Evolutionary conservation across 2,113 vertebrate species (phyloP), one percentile per base, ranked within the genome.

Genomic region (Rhegmatorhina hoffmannsi): DNA sequence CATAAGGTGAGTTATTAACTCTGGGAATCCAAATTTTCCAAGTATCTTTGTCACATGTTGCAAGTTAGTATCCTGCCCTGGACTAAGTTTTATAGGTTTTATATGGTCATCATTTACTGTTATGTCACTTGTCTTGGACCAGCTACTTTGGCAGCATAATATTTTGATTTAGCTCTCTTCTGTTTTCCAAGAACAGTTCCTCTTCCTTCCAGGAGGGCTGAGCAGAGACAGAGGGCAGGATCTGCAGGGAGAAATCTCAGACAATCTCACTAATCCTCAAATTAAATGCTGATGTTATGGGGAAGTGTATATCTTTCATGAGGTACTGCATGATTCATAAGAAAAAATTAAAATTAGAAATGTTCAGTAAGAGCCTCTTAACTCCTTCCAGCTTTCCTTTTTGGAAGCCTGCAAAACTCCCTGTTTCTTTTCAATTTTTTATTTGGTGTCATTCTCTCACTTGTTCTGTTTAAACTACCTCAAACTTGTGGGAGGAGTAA

Each of bases 281-380:
- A 49, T 36, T 38, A 69, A 64, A 43, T 26, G 19, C 28, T 80
- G 34, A 34, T 66, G 11, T 38, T 69, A 1, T 11, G 3, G 3
- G 21, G 3, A 3, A 9, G 15, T 19, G 6, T 29, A 4, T 49
- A 33, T 63, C 25, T 59, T 62, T 50, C 9, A 0, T 11, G 12
- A 38, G 43, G 26, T 15, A 53, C 14, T 1, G 4, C 0, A 0
- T 34, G n/a, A 29, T 62, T 80, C 46, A 53, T 60, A 50, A 43
- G 10, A 31, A 62, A 26, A 88, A 78, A 91, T 64, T 46, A 40
- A 87, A 90, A 90, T 85, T 64, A 46, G 20, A 74, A 3, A 7
- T 55, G 18, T 58, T n/a, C 50, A 60, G 19, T 23, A 62, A n/a
- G 11, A 79, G 15, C 16, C 36, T 72, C n/a, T 82, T 38, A 63